Percentiles rank a stretch among this genome's conserved stretches.
These are phyloP conservation scores for Cettia cetti DNA, from an alignment of 2,113 vertebrate genomes.

Conservation along the genomic window DNA sequence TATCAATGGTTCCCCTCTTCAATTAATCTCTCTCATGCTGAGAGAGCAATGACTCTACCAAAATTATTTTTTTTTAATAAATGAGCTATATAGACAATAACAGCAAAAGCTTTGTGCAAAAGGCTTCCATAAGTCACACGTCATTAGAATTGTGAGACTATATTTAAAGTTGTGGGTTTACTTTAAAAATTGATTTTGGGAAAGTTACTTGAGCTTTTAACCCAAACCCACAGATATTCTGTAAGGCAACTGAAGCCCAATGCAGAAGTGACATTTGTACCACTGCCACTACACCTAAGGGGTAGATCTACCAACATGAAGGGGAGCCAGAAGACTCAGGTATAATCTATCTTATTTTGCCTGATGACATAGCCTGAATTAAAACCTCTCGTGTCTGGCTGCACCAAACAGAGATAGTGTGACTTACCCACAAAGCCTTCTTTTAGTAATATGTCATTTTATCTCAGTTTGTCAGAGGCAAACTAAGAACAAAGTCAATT, in stretches of 20 bases:
- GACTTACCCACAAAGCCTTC: not conserved
- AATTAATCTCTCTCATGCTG: not conserved
- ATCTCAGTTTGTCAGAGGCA: not conserved
- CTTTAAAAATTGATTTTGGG: not conserved
- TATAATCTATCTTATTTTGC: not conserved
- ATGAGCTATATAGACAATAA: not conserved
- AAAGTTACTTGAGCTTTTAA: not conserved
- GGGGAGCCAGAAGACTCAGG: not conserved
- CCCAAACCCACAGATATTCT: not conserved
- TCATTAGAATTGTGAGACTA: not conserved
- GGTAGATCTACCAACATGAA: not conserved
- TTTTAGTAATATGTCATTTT: not conserved
- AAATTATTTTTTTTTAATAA: not conserved
- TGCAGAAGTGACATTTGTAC: not conserved
- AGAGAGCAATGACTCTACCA: not conserved
- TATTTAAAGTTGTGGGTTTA: not conserved
- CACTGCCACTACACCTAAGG: fast-evolving
- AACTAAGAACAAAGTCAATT: not conserved
- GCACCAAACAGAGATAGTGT: not conserved
- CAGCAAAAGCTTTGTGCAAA: not conserved
- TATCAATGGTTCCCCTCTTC: not conserved
- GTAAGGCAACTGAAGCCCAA: not conserved
- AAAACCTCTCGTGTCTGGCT: not conserved
- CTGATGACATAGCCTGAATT: not conserved
- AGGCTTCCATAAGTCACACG: not conserved